Base-by-base conservation (phyloP, 2,797 vertebrate genomes). In the Lacerta viridis region DNA sequence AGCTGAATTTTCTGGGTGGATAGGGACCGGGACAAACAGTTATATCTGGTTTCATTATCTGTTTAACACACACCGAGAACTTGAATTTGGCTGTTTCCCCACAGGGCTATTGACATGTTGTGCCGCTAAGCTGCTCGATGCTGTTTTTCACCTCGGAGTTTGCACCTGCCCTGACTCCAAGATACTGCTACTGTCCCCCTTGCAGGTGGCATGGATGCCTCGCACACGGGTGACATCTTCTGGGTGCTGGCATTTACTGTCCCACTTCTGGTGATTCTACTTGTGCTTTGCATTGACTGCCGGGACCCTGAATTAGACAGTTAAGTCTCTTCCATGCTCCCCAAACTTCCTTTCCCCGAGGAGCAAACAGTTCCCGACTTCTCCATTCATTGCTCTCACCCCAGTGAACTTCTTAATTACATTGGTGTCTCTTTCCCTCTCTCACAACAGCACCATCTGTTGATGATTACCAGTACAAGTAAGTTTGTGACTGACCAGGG, bases 381-480 rank as follows among this genome's bases (percentile, higher is more conserved):
- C 66, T 71, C 10, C 18, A 23, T 41, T 55, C 13, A 27, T 4
- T 2, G 8, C 46, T 43, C 33, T 59, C 18, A 33, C 41, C 27
- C 15, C 29, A 8, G 15, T 3, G 36, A n/a, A 43, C 74, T 41
- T 75, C 43, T 61, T 86, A 74, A 88, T 36, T 25, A 64, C 9
- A 79, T 64, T 88, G 82, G 11, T 72, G 27, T 80, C 17, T 61
- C 6, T 88, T 18, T 78, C 7, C 79, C 25, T 86, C 13, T 90
- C 18, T 88, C 17, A 64, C 13, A 87, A 88, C 87, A 88, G 86
- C 46, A 17, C 20, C 71, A 55, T 43, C 69, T 76, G 50, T 76
- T 55, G 82, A 80, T 76, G 87, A 87, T 66, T 85, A 90, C 61
- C 55, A 80, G 59, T 68, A 80, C 79, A 87, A 90, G 86, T 90